Evolutionary conservation across 2,113 vertebrate genomes (phyloP), one percentile per base, ranked within the genome.

Genomic region (Pygoscelis antarcticus): DNA sequence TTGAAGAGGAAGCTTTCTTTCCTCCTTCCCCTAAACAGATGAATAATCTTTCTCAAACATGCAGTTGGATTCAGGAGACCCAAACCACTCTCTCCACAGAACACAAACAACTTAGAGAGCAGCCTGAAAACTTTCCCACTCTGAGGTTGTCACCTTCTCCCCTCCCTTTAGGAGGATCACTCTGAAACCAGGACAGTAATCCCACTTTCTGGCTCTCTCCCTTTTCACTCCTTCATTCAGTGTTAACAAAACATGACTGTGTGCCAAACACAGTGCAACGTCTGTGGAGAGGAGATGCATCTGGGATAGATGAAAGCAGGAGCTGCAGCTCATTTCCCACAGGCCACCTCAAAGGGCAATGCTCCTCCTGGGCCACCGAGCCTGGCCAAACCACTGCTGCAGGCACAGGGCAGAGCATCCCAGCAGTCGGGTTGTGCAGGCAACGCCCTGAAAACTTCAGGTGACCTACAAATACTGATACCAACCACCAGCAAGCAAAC

Each of bases 41-140:
- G n/a, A 94, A 71, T 61, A 87, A 36, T 74, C 36, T 47, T 51
- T 90, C 55, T 81, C 52, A 74, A 96, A 71, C 11, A 52, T 3
- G 47, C 55, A 81, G 55, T 70, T 70, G 51, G 68, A 77, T 92
- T 75, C 76, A 81, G 57, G 54, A 87, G 69, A 68, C 65, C 10
- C 86, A 92, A 93, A 89, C 52, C 36, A 36, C 77, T 61, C 44
- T 82, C 38, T 90, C 72, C 80, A 54, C 65, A 92, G 57, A 94
- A 51, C 52, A 87, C n/a, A 92, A 97, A 92, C 92, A 95, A 90
- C 83, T 90, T 83, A 49, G 79, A 90, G 42, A 93, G 83, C 68
- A 92, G 89, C 76, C 81, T 82, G 86, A 92, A 93, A 92, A 92
- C 52, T 95, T 96, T 95, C 92, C 94, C 92, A 97, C 91, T 91